Evolutionary conservation across 2,113 vertebrate species (phyloP), one percentile per base, ranked within the genome.

Genomic region (Sisor rabdophorus): DNA sequence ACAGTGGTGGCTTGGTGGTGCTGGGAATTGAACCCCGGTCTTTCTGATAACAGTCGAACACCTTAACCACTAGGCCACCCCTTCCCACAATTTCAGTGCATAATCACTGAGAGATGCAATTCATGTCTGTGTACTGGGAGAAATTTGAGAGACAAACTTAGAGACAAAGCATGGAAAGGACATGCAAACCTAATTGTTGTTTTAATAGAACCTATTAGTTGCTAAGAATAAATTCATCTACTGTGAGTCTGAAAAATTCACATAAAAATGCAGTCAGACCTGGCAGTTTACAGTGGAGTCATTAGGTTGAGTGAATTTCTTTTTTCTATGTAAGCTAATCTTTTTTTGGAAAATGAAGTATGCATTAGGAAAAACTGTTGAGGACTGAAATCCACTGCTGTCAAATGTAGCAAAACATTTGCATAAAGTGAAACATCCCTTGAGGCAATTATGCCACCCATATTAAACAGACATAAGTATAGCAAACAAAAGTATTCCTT

Each of bases 201-300:
- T 26, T 67, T 26, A 26, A 11, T 3, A 26, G 22, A 52, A 26
- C 8, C 24, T 26, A 26, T 68, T 7, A 44, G 1, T 28, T 50
- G 15, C 22, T 28, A 16, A 52, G 11, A 30, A 50, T 24, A 52
- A 67, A 48, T 11, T 20, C 24, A 30, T 20, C 44, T 4, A 7
- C 11, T 52, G 52, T 30, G 65, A 30, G 2, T 28, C 32, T 47
- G 48, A 59, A 76, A 71, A 61, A 54, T 19, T 53, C n/a, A 11
- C n/a, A 53, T 75, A 77, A 61, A 76, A 74, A 73, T 71, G 80
- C 73, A 64, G 84, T 80, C 7, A 19, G 44, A 68, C 81, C 77
- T 82, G 78, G 61, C 85, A 91, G 91, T 89, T 91, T 87, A 91
- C 86, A 90, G 83, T 59, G 50, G 82, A 73, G 81, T 90, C 88